Percentiles rank a stretch among this genome's conserved stretches.
Conservation (phyloP, 2,797 vertebrate genomes). For the Syngnathus rostellatus region DNA sequence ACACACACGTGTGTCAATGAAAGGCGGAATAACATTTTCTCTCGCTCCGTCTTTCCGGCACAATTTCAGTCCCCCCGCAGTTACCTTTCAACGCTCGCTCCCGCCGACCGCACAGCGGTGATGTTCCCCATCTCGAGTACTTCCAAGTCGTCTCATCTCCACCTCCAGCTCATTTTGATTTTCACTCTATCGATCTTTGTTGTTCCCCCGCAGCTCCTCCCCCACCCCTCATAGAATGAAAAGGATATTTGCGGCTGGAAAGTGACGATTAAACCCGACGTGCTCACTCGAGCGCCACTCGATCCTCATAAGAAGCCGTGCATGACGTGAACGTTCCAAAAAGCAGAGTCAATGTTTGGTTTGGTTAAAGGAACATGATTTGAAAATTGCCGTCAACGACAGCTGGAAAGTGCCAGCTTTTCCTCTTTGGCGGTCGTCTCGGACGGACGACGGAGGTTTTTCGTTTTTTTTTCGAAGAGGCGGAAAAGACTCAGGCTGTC, state of each 20-base stretch:
- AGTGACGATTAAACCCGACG: constrained; percentile 2
- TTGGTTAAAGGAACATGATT: constrained; percentile 42
- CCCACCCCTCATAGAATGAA: neutral
- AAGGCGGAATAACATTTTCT: constrained; percentile 1
- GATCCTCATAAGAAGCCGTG: neutral
- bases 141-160: neutral
- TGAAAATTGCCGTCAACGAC: constrained; percentile 47
- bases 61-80: constrained; percentile 13
- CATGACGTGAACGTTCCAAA: neutral
- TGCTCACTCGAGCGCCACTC: neutral
- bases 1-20: constrained; percentile 9
- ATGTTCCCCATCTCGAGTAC: neutral
- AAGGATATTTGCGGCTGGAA: neutral
- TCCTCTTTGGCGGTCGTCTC: constrained; percentile 22
- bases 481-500: constrained; percentile 1
- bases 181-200: neutral
- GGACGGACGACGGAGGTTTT: constrained; percentile 36
- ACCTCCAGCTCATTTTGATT: neutral
- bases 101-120: constrained; percentile 6
- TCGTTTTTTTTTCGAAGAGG: constrained; percentile 15
- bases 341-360: constrained; percentile 54
- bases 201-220: neutral
- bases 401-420: constrained; percentile 35
- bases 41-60: constrained; percentile 2
- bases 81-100: constrained; percentile 15